Evolutionary conservation across 2,797 vertebrate species (phyloP).

Genomic region (Prionace glauca): DNA sequence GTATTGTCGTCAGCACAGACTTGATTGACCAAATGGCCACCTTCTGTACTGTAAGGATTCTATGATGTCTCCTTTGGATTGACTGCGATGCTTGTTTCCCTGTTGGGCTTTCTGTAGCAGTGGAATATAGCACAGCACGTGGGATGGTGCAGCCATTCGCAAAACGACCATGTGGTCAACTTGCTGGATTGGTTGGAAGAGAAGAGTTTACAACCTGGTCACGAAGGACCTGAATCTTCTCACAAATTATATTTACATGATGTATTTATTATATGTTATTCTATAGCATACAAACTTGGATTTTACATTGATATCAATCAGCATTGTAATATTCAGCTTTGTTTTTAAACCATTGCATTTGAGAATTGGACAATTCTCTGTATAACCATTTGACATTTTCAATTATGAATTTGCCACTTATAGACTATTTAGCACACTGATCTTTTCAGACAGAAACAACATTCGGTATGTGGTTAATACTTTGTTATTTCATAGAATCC

Average conservation of each 20-base stretch:
- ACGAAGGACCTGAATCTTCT: neutral
- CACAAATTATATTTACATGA: neutral
- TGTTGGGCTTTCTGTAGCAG: neutral
- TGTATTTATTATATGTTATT: neutral
- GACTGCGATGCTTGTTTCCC: neutral
- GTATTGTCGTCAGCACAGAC: too few species aligned
- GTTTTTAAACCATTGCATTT: neutral
- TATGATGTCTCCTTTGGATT: neutral
- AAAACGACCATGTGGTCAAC: neutral
- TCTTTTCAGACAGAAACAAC: neutral
- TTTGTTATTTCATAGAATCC: neutral
- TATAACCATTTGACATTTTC: neutral
- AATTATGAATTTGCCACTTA: neutral
- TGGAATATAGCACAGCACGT: too few species aligned
- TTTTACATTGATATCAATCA: too few species aligned
- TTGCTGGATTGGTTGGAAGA: neutral
- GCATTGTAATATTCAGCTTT: neutral
- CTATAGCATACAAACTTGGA: neutral
- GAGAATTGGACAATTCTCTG: neutral
- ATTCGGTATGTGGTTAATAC: neutral
- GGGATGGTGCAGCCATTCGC: neutral
- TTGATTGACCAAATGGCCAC: too few species aligned
- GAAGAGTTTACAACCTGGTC: neutral
- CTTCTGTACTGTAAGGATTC: too few species aligned
- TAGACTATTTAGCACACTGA: neutral